phyloP scores from a whole-genome alignment of 1,140 invertebrate species.

The Ostrea edulis region DNA sequence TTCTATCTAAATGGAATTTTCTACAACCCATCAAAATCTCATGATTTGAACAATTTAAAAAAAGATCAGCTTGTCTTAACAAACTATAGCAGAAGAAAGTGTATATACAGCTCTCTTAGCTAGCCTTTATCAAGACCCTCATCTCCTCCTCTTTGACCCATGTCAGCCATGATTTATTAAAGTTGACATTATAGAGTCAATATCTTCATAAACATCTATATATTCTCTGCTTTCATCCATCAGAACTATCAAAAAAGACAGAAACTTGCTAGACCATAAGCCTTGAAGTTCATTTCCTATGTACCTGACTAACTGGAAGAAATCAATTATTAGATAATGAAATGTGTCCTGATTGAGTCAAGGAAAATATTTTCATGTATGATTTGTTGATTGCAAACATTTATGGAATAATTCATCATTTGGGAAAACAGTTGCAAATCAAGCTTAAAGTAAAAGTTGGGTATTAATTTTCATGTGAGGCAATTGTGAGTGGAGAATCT shows the following conservation, averaged over 20 bases:
- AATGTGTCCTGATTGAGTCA: not conserved
- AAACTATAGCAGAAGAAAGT: constrained; percentile 1
- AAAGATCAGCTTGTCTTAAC: not conserved
- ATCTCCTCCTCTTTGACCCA: constrained; percentile 8
- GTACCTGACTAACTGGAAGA: constrained; percentile 10
- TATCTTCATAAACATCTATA: constrained; percentile 39
- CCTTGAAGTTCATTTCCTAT: constrained; percentile 23
- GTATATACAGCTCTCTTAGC: not conserved
- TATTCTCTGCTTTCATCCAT: constrained; percentile 34
- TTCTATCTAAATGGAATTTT: constrained; percentile 27
- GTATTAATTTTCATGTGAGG: not conserved
- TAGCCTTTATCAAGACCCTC: not conserved
- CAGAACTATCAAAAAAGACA: constrained; percentile 10
- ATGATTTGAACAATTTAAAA: constrained; percentile 29
- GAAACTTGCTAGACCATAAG: constrained; percentile 13
- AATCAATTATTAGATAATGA: not conserved
- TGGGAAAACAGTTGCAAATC: not conserved
- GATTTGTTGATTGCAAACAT: constrained; percentile 7
- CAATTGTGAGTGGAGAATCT: not conserved
- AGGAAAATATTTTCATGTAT: not conserved
- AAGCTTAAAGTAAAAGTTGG: not conserved
- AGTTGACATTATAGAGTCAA: constrained; percentile 7
- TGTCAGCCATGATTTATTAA: constrained; percentile 31
- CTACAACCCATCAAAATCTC: constrained; percentile 18
- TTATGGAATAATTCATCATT: not conserved